A percentile compares a stretch with the other conserved stretches of the same genome.
Conservation (phyloP, 2,113 vertebrate species). For the Crotalus tigris region DNA sequence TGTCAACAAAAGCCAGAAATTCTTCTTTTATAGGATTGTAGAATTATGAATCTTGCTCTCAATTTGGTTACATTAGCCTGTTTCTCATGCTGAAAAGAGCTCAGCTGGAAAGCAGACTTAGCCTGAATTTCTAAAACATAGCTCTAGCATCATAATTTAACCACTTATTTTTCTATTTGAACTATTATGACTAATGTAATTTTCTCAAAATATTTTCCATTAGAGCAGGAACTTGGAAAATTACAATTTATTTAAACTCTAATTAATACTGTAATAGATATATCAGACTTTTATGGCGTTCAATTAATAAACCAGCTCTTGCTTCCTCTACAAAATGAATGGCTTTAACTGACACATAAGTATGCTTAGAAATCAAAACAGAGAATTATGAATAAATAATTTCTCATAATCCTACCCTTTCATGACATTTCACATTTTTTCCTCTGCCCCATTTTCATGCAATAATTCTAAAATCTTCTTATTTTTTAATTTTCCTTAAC, state of each 20-base stretch:
- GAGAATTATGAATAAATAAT: constrained; percentile 29
- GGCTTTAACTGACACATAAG: constrained; percentile 3
- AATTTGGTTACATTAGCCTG: background rate
- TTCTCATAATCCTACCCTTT: constrained; percentile 17
- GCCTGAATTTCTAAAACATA: background rate
- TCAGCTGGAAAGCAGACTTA: background rate
- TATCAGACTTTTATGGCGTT: background rate
- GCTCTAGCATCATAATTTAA: background rate
- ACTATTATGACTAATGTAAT: background rate
- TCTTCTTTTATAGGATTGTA: background rate
- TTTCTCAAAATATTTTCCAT: background rate
- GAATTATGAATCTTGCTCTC: background rate
- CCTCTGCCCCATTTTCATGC: background rate
- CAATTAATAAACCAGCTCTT: constrained; percentile 13
- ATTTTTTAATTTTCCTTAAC: background rate
- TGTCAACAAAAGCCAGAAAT: background rate
- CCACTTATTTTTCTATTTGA: background rate
- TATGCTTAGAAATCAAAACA: constrained; percentile 16
- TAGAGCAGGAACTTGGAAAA: background rate
- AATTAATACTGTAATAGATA: constrained; percentile 2
- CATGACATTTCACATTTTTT: constrained; percentile 9
- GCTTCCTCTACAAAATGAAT: background rate
- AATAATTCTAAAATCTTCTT: constrained; percentile 3
- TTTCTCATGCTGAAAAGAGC: background rate
- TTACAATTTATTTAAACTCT: constrained; percentile 1